Evolutionary conservation across 2,113 vertebrate genomes (phyloP), one percentile per base, ranked within the genome.

Genomic region (Stomatorhinus ivindoensis): DNA sequence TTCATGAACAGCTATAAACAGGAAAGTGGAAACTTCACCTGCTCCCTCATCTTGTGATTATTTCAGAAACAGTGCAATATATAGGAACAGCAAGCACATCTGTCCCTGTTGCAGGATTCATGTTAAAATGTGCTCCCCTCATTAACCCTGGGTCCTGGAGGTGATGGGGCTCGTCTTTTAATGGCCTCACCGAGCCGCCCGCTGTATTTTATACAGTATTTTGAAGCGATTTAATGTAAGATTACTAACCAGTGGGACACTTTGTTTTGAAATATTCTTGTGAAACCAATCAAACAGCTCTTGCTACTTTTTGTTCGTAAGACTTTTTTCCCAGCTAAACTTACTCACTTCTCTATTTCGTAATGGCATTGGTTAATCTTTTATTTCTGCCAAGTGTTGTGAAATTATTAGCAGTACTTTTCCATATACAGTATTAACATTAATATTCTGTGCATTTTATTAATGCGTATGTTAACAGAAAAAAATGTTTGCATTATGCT

Each of bases 1-100:
- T 80, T 42, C 94, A 95, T 61, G 90, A 94, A 95, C 93, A 90
- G 93, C 69, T 17, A 48, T 48, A n/a, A 47, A 48, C 83, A 19
- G 6, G 83, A 48, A 85, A 46, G 46, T 48, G 46, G 83, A 27
- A 85, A 13, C 83, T 48, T 46, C 42, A 47, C 21, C 44, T 48
- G 42, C 42, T 47, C 42, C 80, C 19, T 85, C 21, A 48, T 48
- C 10, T n/a, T 85, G 46, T 47, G 21, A 10, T 46, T 47, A 27
- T 48, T n/a, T 85, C 5, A 1, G 24, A 85, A 85, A 86, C 1
- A n/a, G 44, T n/a, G 4, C 5, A 50, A 47, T n/a, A 47, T 42
- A 76, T 39, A 76, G 35, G 35, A 76, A 39, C 73, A 76, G 31
- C 35, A 42, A 39, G 15, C 73, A 76, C 73, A 42, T 42, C 17